Conservation (phyloP, 2,888 invertebrate species). For the Platycheirus rosarum region DNA sequence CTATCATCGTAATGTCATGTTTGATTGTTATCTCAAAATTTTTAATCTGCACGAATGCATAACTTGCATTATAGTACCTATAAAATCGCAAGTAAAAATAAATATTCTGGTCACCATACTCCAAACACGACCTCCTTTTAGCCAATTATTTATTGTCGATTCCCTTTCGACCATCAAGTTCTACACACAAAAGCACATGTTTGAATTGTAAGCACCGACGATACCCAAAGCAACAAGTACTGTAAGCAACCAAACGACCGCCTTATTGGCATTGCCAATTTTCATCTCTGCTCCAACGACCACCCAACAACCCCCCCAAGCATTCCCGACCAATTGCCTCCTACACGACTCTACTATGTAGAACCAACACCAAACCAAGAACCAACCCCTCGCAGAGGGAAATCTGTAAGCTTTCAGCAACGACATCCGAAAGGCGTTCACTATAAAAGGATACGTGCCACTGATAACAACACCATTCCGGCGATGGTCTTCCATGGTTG, state of each 20-base stretch:
- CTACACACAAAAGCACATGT: slow-evolving; percentile 70
- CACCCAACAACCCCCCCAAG: slow-evolving; percentile 25
- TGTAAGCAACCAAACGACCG: slow-evolving; percentile 41
- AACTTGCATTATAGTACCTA: too few species aligned
- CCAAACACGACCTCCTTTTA: not conserved
- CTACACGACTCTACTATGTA: slow-evolving; percentile 6
- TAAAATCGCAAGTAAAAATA: not conserved
- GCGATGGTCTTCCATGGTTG: slow-evolving; percentile 76
- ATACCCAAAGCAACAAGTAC: slow-evolving; percentile 58
- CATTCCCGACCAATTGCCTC: slow-evolving; percentile 1
- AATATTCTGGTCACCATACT: slow-evolving; percentile 23
- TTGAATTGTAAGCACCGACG: not conserved
- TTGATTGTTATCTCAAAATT: too few species aligned
- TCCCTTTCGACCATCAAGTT: slow-evolving; percentile 36
- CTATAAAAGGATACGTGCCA: slow-evolving; percentile 81
- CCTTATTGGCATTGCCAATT: slow-evolving; percentile 42
- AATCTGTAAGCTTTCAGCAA: slow-evolving; percentile 62
- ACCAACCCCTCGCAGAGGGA: slow-evolving; percentile 50
- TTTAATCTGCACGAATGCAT: too few species aligned
- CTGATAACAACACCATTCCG: slow-evolving; percentile 81
- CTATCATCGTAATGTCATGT: too few species aligned
- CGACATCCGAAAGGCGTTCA: slow-evolving; percentile 45
- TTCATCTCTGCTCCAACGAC: slow-evolving; percentile 22
- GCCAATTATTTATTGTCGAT: slow-evolving; percentile 18
- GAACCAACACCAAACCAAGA: too few species aligned